Conservation (phyloP, 2,797 vertebrate genomes). For the Rhadinocentrus ornatus region DNA sequence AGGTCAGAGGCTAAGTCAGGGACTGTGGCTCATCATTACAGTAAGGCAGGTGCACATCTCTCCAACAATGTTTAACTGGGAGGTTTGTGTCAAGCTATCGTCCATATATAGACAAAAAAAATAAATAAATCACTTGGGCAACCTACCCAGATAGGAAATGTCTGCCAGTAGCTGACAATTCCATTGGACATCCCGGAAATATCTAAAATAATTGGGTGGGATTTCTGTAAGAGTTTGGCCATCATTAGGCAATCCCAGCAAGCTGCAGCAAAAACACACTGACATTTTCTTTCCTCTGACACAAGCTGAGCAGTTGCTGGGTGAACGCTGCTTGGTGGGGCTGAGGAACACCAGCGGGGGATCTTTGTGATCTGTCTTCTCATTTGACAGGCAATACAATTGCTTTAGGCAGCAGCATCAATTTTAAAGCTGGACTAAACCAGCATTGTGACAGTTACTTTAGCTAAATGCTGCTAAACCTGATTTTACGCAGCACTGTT, state of each 20-base stretch:
- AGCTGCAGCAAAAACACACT: background rate
- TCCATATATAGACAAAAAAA: background rate
- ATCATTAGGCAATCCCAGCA: background rate
- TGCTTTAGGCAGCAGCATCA: constrained; percentile 10
- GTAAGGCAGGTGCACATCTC: too few species aligned
- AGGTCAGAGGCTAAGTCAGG: background rate
- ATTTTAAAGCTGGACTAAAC: background rate
- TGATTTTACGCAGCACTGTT: background rate
- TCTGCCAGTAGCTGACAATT: background rate
- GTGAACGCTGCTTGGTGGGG: constrained; percentile 17
- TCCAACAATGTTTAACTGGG: too few species aligned
- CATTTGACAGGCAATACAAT: constrained; percentile 6
- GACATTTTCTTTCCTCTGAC: constrained; percentile 8
- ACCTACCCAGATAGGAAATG: too few species aligned
- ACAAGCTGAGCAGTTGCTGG: constrained; percentile 14
- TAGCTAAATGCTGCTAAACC: background rate
- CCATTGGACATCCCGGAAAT: background rate
- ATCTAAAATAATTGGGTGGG: background rate
- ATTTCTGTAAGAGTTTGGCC: background rate
- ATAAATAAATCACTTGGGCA: too few species aligned
- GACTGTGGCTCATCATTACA: background rate
- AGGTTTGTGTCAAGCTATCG: background rate
- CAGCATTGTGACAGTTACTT: background rate
- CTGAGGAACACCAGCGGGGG: constrained; percentile 7
- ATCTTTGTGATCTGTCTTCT: constrained; percentile 30